Base-by-base conservation (phyloP, 37 sponge, comb jelly and placozoan species). In the Hormiphora californensis region DNA sequence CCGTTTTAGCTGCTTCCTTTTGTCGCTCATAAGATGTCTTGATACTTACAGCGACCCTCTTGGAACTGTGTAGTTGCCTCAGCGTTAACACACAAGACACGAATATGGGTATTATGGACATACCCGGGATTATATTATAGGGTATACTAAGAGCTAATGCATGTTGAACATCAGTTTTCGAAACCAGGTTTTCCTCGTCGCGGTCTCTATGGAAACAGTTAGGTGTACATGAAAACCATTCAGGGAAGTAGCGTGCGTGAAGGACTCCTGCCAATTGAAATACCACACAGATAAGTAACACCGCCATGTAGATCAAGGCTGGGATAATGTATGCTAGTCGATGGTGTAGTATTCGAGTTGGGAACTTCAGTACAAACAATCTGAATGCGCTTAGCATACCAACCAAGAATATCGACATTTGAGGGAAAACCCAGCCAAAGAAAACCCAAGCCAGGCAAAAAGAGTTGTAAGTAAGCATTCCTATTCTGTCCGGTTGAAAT, bases 321-420 rank as follows among this genome's bases (percentile, higher is more conserved):
- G 81, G 81, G 15, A 73, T 33, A 4, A 73, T 22, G 3, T 36
- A 73, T 27, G 81, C 36, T 22, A 73, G 36, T 33, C n/a, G 2
- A 0, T 43, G 43, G 23, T 73, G 9, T 4, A 73, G 38, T n/a
- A 43, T 2, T 7, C 43, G 21, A 30, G 36, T 73, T 23, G 81
- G 36, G 36, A 43, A 32, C 46, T 41, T 38, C 46, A 73, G 32
- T 0, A 73, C 81, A 11, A 73, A 4, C 19, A 73, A 36, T 40
- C 81, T 1, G 9, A 46, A 73, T 43, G 43, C 9, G 22, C 81
- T 73, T 22, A 73, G 81, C 11, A 40, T 33, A 40, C 81, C 35
- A 1, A 73, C 81, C 38, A 73, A 9, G 81, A 73, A 32, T 15
- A 73, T 73, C 23, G 81, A 73, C 27, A 73, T 73, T 46, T 73